Base-by-base conservation (phyloP, 64 coral and sea anemone genomes). In the Pocillopora damicornis region DNA sequence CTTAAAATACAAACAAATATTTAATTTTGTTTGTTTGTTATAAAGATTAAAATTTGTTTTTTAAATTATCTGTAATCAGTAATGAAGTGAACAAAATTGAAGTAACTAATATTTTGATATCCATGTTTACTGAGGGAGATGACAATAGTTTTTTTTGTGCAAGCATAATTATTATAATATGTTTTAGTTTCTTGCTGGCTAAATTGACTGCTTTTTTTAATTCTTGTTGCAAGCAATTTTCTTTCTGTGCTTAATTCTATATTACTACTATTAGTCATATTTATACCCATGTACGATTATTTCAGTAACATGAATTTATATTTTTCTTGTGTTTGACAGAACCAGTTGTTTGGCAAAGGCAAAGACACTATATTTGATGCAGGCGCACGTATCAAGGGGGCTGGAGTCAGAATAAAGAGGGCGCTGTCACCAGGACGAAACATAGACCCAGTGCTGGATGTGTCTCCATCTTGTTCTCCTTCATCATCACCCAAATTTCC, bases 341-440 rank as follows among this genome's bases (percentile, higher is more conserved):
- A 91, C 73, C 90, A 77, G 56, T 75, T 91, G 20, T 68, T 91
- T 73, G 82, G 81, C 9, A 91, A 71, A 67, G 90, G 90, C 13
- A 91, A 87, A 18, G 90, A 91, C 75, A 86, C 59, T 20, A 91
- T 91, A 20, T 75, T 74, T 13, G 81, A 81, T n/a, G 90, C 76
- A 78, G 87, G 87, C n/a, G 87, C 73, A 38, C 75, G 73, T 16
- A 78, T 88, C 9, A 78, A 87, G 57, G 79, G 79, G 6, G 79
- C 86, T 59, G 86, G 86, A 0, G 34, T 73, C 2, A 60, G 87
- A 36, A 88, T 88, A 35, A 78, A 88, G 45, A 83, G 62, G 8
- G 90, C 82, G 0, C n/a, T 91, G 13, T 91, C 90, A 35, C 90
- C 90, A 13, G 86, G 86, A 61, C 58, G 75, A 5, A 69, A 83